phyloP scores from a whole-genome alignment of 2,888 invertebrate genomes.

The Ophraella communa region DNA sequence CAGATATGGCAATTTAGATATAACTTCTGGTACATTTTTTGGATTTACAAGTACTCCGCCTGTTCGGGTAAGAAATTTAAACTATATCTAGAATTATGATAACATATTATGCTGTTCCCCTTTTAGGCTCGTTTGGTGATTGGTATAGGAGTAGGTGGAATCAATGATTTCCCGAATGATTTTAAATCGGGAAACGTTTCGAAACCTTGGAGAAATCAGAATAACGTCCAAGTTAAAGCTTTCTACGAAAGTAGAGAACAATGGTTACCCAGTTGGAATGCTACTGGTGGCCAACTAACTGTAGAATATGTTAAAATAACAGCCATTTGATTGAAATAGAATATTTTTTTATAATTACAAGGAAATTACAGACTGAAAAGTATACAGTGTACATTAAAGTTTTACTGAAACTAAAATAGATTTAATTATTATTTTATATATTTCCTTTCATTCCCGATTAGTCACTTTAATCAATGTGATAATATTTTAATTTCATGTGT shows the following conservation, averaged over 20 bases:
- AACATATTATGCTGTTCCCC: neutral
- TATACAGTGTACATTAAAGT: no score
- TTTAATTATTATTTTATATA: no score
- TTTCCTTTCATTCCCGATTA: no score
- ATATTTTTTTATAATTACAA: neutral
- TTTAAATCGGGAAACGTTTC: constrained; percentile 54
- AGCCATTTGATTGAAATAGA: constrained; percentile 47
- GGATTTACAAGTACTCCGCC: constrained; percentile 32
- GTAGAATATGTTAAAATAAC: constrained; percentile 64
- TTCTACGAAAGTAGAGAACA: constrained; percentile 67
- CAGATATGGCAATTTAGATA: constrained; percentile 52
- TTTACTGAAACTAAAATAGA: no score
- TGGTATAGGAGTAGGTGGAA: constrained; percentile 75
- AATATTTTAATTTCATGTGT: no score
- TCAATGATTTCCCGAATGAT: constrained; percentile 69
- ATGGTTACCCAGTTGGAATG: constrained; percentile 70
- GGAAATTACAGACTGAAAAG: no score
- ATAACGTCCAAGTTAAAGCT: constrained; percentile 64
- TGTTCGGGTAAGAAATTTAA: constrained; percentile 26
- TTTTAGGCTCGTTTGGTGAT: constrained; percentile 70
- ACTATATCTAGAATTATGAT: neutral
- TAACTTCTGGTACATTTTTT: constrained; percentile 15
- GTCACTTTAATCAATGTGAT: no score
- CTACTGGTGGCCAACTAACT: constrained; percentile 53
- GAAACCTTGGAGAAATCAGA: constrained; percentile 73